phyloP scores from a whole-genome alignment of 2,797 vertebrate genomes.

The Natrix natrix region DNA sequence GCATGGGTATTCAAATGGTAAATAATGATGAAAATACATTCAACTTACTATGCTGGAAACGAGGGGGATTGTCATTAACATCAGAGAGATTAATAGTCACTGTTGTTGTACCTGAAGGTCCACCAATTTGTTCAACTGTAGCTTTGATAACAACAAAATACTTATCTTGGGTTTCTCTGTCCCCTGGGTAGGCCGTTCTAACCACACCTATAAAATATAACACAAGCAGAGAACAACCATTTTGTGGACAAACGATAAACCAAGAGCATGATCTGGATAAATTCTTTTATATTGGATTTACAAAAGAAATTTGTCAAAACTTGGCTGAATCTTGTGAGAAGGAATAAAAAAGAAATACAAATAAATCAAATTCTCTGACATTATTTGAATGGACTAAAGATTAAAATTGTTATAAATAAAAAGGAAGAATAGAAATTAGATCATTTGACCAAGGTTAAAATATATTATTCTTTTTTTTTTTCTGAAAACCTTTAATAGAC shows the following conservation, averaged over 20 bases:
- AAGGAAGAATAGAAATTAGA: not conserved
- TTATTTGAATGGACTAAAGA: not conserved
- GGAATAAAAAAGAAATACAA: not conserved
- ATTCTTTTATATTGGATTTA: not conserved
- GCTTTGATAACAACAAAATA: conserved; percentile 90
- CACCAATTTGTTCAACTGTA: conserved; percentile 85
- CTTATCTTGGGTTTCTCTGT: conserved; percentile 87
- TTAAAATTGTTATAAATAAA: not conserved
- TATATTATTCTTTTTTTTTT: not conserved
- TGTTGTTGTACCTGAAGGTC: conserved; percentile 84
- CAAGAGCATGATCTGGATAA: not conserved
- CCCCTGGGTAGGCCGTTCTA: conserved; percentile 79
- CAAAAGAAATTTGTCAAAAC: not conserved
- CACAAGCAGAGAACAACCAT: not conserved
- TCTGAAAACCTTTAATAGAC: not conserved
- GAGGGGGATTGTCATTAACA: conserved; percentile 92
- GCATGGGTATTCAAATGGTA: not conserved
- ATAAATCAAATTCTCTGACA: not conserved
- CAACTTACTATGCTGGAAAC: conserved; percentile 90
- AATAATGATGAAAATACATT: not conserved
- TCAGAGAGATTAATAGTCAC: conserved; percentile 88
- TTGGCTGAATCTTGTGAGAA: not conserved
- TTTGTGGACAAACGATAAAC: not conserved
- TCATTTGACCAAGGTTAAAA: not conserved
- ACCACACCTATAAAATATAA: conserved; percentile 67